phyloP scores from a whole-genome alignment of 2,888 invertebrate species.

The Clitarchus hookeri region DNA sequence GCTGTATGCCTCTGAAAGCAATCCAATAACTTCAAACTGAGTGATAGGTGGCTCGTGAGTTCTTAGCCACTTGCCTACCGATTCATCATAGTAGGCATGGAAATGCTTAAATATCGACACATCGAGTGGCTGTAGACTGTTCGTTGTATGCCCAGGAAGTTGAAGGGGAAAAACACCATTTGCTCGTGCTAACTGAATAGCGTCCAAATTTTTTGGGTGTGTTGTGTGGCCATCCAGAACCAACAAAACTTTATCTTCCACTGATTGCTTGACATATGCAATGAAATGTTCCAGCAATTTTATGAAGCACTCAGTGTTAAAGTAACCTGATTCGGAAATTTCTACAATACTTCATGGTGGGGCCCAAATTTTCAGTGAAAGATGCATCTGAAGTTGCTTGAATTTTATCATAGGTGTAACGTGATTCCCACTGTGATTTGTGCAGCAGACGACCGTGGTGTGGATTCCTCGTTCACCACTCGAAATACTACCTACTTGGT shows the following conservation, averaged over 20 bases:
- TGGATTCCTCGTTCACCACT: too few species aligned
- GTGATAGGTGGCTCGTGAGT: constrained; percentile 1
- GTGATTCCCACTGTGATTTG: neutral
- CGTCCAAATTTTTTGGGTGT: constrained; percentile 19
- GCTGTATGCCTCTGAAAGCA: neutral
- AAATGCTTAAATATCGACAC: neutral
- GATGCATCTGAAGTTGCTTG: neutral
- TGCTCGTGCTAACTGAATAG: neutral
- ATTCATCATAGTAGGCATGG: neutral
- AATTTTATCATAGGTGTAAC: neutral
- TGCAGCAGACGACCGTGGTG: neutral
- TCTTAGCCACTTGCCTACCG: neutral
- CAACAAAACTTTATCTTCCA: neutral
- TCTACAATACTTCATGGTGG: neutral
- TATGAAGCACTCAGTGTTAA: neutral
- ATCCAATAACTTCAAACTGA: too few species aligned
- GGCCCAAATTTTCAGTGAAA: neutral
- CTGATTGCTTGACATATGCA: neutral
- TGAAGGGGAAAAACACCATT: neutral
- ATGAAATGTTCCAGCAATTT: neutral
- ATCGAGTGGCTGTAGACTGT: neutral
- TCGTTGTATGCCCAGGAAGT: neutral
- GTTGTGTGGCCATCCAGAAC: neutral
- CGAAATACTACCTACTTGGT: too few species aligned
- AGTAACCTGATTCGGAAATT: neutral